phyloP scores from a whole-genome alignment of 2,113 vertebrate species.

The Pogonocichla stellata region DNA sequence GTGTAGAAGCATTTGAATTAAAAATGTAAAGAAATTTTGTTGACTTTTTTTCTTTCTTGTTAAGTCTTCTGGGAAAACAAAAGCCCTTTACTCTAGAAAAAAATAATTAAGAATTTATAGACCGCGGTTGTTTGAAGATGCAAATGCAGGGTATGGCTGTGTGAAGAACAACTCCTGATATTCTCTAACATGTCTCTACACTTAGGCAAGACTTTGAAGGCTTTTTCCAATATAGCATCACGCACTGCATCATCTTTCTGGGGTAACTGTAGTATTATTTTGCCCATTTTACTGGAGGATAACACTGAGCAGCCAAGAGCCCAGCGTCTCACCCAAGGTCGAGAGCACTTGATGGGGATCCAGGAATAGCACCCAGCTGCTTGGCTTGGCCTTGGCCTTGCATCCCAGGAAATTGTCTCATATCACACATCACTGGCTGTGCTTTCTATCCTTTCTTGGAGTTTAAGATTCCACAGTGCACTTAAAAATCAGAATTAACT shows the following conservation, averaged over 20 bases:
- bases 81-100: neutral
- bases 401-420: neutral
- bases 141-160: neutral
- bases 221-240: neutral
- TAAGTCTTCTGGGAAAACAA: conserved; percentile 2
- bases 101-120: neutral
- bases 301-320: neutral
- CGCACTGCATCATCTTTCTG: neutral
- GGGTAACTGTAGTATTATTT: neutral
- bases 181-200: neutral
- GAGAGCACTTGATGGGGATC: neutral
- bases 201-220: neutral
- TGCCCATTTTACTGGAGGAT: neutral
- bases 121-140: neutral
- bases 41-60: neutral
- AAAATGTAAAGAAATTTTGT: conserved; percentile 20
- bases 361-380: conserved; percentile 9
- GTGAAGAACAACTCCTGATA: neutral
- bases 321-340: neutral
- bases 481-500: neutral
- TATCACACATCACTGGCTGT: rapidly evolving
- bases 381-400: neutral
- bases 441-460: neutral
- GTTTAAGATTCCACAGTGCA: neutral
- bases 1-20: conserved; percentile 32